phyloP scores from a whole-genome alignment of 2,888 invertebrate genomes.

The Exephanes ischioxanthus region DNA sequence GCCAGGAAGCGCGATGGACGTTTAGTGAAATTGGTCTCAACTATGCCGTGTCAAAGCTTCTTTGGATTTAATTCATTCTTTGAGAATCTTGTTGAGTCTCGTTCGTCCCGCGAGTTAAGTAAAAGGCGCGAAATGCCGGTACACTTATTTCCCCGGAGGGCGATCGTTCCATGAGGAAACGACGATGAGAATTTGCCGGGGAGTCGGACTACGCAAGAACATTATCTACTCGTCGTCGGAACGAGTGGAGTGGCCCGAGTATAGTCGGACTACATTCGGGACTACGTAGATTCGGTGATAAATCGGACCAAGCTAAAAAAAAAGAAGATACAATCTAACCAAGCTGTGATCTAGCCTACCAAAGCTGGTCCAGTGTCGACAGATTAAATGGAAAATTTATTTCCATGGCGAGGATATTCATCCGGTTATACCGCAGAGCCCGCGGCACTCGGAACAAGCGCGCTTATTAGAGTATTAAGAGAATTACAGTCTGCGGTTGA shows the following conservation, averaged over 20 bases:
- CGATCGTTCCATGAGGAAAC: slow-evolving; percentile 34
- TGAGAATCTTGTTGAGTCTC: background rate
- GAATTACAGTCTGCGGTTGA: slow-evolving; percentile 28
- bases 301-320: background rate
- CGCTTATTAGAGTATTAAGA: slow-evolving; percentile 41
- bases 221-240: slow-evolving; percentile 31
- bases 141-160: slow-evolving; percentile 51
- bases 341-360: background rate
- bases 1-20: background rate
- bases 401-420: slow-evolving; percentile 7
- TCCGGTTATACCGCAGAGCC: background rate
- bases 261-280: slow-evolving; percentile 32
- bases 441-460: slow-evolving; percentile 31
- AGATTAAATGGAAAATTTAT: slow-evolving; percentile 42
- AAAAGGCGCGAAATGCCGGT: slow-evolving; percentile 43
- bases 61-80: background rate
- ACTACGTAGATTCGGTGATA: no score
- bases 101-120: slow-evolving; percentile 2
- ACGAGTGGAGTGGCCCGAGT: slow-evolving; percentile 40
- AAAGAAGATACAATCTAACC: background rate
- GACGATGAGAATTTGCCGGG: slow-evolving; percentile 46
- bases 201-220: slow-evolving; percentile 36
- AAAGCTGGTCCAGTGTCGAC: background rate
- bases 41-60: background rate
- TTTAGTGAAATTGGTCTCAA: background rate